Conservation (phyloP, 2,113 vertebrate genomes). For the Ptilorrhoa leucosticta region DNA sequence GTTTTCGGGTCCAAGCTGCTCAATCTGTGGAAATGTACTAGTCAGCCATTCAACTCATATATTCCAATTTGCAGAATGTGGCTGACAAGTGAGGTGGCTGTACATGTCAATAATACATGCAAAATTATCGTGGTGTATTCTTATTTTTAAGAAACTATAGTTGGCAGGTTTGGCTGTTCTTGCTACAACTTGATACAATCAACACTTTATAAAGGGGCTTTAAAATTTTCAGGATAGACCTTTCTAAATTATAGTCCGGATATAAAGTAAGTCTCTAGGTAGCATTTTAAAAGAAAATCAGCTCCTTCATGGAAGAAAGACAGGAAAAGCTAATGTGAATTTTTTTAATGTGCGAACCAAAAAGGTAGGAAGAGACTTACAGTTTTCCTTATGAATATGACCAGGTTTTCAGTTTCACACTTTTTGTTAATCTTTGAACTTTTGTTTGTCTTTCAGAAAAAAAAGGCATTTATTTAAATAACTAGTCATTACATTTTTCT, state of each 20-base stretch:
- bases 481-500: neutral
- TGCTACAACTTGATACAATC: neutral
- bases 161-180: neutral
- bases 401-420: neutral
- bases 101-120: accelerated
- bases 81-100: neutral
- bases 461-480: neutral
- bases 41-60: neutral
- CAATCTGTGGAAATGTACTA: neutral
- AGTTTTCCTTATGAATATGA: neutral
- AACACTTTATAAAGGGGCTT: neutral
- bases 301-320: neutral
- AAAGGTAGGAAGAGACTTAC: neutral
- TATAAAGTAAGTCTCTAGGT: neutral
- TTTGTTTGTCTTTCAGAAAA: neutral
- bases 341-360: neutral
- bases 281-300: neutral
- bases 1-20: neutral
- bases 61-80: neutral
- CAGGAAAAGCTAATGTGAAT: neutral
- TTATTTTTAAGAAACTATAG: neutral
- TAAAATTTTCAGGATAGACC: neutral
- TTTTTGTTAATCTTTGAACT: neutral
- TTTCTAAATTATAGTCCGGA: neutral
- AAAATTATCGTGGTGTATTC: neutral